Evolutionary conservation across 2,888 invertebrate species (phyloP), one percentile per base, ranked within the genome.

Genomic region (Congeria kusceri): DNA sequence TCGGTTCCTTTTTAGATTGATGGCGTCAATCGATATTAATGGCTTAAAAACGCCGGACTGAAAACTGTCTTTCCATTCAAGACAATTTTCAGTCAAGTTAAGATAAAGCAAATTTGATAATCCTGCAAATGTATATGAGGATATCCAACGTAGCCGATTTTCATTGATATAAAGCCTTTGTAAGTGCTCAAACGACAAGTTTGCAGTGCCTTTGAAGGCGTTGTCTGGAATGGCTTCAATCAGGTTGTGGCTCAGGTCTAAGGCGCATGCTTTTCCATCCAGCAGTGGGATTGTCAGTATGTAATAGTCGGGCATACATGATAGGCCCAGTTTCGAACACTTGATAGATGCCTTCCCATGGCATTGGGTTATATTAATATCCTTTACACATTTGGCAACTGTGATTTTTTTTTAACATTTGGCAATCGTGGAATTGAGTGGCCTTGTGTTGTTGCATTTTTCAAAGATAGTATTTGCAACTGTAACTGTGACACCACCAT

Each of bases 81-180:
- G 64, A 18, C 9, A 11, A 29, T 76, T 76, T 25, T 39, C 59
- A 32, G 59, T 58, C 3, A 76, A 29, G 46, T 69, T 69, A 3
- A 76, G 23, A 56, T 59, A 76, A 44, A 59, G 2, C 23, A 76
- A 23, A 13, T 53, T 23, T 9, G 29, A n/a, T 1, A 76, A 46
- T n/a, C 57, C 27, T 9, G n/a, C 7, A 53, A 76, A 76, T n/a
- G 69, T 65, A n/a, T 59, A n/a, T 7, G 76, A 61, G 15, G 58
- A 53, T 18, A 53, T 15, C 4, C 2, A 53, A 20, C 25, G 53
- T 18, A 53, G 20, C 18, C 20, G 20, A 25, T 53, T 53, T 23
- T 53, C 53, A 53, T 53, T 25, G 13, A 53, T n/a, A 25, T 53
- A 20, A 15, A 53, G 18, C 4, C n/a, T 2, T 11, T n/a, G 25